These are phyloP conservation scores for Serranochromis macrocephalus DNA, from an alignment of 2,113 vertebrate genomes.

Conservation along the genomic window DNA sequence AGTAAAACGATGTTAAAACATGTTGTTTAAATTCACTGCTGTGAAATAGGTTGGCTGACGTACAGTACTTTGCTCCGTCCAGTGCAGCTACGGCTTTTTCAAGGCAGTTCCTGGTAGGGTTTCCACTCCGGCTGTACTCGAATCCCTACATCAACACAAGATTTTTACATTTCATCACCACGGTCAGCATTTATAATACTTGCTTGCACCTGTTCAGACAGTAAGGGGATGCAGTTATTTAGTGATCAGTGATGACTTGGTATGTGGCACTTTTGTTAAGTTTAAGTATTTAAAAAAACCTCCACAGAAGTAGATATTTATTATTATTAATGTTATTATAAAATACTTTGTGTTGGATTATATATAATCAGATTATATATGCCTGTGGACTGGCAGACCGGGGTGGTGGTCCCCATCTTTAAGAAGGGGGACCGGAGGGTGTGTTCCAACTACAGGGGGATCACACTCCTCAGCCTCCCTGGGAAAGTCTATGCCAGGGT, in stretches of 20 bases:
- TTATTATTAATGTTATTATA: neutral
- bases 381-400: too few species aligned
- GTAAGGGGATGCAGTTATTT: neutral
- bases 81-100: slow-evolving; percentile 82
- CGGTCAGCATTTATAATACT: neutral
- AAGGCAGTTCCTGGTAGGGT: slow-evolving; percentile 85
- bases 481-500: too few species aligned
- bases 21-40: neutral
- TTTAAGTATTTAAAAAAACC: rapidly evolving
- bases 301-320: neutral
- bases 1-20: neutral
- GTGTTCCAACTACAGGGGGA: too few species aligned
- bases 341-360: neutral
- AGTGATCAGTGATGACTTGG: neutral
- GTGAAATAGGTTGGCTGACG: slow-evolving; percentile 37
- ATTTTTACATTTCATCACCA: neutral
- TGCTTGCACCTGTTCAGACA: neutral
- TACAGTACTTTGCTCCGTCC: slow-evolving; percentile 89
- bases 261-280: neutral
- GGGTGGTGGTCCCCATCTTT: too few species aligned
- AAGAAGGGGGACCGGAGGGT: too few species aligned
- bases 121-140: slow-evolving; percentile 88
- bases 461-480: too few species aligned
- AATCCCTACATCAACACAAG: slow-evolving; percentile 71
- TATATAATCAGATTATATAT: neutral